A percentile compares a stretch with the other conserved stretches of the same genome.
These are phyloP conservation scores for Protonemura montana DNA, from an alignment of 2,888 invertebrate species.

Conservation along the genomic window DNA sequence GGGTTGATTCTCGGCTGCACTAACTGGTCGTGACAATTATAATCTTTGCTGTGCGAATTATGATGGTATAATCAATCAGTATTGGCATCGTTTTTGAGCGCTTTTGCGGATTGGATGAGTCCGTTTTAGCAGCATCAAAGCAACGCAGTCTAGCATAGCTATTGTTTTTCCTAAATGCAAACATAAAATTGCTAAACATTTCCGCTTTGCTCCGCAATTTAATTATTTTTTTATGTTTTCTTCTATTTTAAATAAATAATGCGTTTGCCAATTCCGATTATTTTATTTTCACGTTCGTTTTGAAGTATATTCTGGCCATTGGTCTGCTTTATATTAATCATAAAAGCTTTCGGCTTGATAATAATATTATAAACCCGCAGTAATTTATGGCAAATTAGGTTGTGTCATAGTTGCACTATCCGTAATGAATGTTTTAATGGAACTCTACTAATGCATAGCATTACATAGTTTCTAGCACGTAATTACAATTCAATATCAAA, in stretches of 20 bases:
- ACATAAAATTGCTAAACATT: too few relatives aligned
- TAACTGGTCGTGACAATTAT: not conserved
- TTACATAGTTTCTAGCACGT: not conserved
- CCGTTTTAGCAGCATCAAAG: too few relatives aligned
- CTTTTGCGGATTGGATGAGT: too few relatives aligned
- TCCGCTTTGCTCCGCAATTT: too few relatives aligned
- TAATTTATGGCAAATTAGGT: not conserved
- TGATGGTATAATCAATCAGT: too few relatives aligned
- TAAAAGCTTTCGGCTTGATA: not conserved
- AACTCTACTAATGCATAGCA: not conserved
- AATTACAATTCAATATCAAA: not conserved
- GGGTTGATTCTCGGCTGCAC: too few relatives aligned
- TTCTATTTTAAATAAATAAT: too few relatives aligned
- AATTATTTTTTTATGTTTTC: too few relatives aligned
- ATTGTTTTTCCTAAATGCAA: too few relatives aligned
- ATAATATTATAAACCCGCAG: not conserved
- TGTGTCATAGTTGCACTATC: not conserved
- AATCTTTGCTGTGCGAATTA: not conserved
- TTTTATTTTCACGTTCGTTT: not conserved
- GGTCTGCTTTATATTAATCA: not conserved
- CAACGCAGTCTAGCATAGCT: too few relatives aligned
- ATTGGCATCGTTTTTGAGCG: too few relatives aligned
- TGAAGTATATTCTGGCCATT: not conserved
- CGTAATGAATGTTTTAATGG: not conserved
- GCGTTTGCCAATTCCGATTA: not conserved